A percentile compares a stretch with the other conserved stretches of the same genome.
Conservation (phyloP, 2,113 vertebrate species). For the Callospermophilus lateralis region DNA sequence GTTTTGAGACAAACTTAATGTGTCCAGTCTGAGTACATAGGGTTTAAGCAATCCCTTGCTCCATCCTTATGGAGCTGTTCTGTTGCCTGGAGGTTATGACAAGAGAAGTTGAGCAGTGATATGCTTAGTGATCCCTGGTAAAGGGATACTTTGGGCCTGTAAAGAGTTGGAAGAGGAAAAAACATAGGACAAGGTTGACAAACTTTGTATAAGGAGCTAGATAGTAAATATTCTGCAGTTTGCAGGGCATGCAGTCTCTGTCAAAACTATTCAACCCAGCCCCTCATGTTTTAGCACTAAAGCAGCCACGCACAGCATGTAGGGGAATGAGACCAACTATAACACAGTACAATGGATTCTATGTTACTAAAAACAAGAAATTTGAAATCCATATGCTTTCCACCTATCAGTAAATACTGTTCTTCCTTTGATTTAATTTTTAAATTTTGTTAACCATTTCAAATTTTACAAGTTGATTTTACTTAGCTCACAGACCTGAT, state of each 20-base stretch:
- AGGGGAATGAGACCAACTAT: background rate
- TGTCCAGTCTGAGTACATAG: background rate
- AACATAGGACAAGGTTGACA: background rate
- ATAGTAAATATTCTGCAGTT: background rate
- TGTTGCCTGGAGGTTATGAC: background rate
- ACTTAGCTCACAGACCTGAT: background rate
- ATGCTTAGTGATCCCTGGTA: accelerated
- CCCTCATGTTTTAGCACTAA: background rate
- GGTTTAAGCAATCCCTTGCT: background rate
- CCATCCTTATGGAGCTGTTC: background rate
- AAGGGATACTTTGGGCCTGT: background rate
- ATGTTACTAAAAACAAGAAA: background rate
- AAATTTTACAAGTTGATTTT: background rate
- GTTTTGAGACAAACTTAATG: background rate
- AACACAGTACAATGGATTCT: background rate
- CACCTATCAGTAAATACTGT: background rate
- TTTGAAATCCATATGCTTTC: background rate
- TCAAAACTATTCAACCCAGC: background rate
- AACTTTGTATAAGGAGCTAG: background rate
- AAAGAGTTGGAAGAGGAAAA: background rate
- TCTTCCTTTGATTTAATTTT: background rate
- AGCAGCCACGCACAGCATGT: background rate
- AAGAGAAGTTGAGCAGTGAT: background rate
- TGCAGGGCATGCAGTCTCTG: background rate
- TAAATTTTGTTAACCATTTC: background rate